phyloP scores from a whole-genome alignment of 2,113 vertebrate genomes.

The Pachyramphus minor region DNA sequence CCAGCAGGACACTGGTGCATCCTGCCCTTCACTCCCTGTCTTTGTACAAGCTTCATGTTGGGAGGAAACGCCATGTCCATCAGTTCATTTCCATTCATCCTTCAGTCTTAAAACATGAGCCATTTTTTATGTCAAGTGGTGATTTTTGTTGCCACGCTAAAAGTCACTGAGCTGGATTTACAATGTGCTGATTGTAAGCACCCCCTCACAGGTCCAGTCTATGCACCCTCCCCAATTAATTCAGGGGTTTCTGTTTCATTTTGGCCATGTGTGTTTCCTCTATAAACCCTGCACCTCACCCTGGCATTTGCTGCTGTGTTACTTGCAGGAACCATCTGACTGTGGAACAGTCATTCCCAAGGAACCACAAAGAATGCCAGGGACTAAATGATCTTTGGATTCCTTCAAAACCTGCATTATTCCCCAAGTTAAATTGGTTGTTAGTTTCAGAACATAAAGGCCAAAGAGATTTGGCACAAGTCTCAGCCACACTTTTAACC shows the following conservation, averaged over 20 bases:
- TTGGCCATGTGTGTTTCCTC: slow-evolving; percentile 5
- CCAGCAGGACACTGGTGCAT: background rate
- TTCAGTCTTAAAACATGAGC: background rate
- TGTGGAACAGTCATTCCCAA: background rate
- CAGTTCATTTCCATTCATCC: background rate
- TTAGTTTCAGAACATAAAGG: background rate
- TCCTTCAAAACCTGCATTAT: background rate
- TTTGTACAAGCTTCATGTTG: background rate
- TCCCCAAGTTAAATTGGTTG: background rate
- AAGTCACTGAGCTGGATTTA: background rate
- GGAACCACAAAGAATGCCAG: background rate
- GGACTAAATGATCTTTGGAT: background rate
- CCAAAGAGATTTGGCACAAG: background rate
- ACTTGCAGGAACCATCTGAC: background rate
- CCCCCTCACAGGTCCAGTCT: background rate
- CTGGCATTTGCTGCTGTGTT: background rate
- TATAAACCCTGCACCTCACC: background rate
- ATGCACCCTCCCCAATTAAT: background rate
- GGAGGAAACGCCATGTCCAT: background rate
- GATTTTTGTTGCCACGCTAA: slow-evolving; percentile 16
- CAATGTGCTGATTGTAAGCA: background rate
- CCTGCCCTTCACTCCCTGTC: background rate
- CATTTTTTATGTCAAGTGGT: slow-evolving; percentile 39
- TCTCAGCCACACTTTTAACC: background rate
- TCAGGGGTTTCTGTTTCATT: background rate